These are phyloP conservation scores for Myotis lucifugus DNA, from an alignment of 2,113 vertebrate species.

Conservation along the genomic window DNA sequence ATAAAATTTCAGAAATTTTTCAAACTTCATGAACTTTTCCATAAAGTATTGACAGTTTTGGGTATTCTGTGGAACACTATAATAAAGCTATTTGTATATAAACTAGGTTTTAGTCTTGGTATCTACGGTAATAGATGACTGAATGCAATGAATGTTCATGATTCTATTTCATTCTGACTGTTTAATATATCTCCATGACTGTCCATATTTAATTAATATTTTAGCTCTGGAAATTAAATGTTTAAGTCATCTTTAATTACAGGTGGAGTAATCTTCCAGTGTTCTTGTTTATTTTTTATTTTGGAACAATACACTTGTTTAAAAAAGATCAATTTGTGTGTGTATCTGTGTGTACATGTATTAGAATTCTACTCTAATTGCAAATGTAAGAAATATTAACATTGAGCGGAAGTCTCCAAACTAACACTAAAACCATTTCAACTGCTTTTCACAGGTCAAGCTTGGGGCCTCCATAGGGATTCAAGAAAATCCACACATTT, in stretches of 20 bases:
- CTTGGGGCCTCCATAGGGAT: not conserved
- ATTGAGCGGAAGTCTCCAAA: not conserved
- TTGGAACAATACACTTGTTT: not conserved
- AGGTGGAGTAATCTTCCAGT: not conserved
- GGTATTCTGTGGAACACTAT: not conserved
- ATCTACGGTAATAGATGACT: not conserved
- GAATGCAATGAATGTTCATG: not conserved
- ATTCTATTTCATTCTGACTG: not conserved
- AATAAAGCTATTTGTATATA: not conserved
- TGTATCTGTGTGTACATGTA: not conserved
- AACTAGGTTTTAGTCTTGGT: not conserved
- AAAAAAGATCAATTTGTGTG: not conserved
- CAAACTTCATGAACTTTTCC: not conserved
- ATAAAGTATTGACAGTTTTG: not conserved
- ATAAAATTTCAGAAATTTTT: not conserved
- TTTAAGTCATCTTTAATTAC: not conserved
- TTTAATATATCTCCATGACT: not conserved
- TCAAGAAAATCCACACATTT: conserved; percentile 8
- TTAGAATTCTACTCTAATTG: not conserved
- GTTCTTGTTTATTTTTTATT: not conserved
- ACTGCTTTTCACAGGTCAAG: not conserved
- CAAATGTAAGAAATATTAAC: not conserved
- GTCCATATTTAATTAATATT: not conserved
- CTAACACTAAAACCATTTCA: not conserved
- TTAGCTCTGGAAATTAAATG: not conserved